Evolutionary conservation across 1,140 invertebrate genomes (phyloP), one percentile per base, ranked within the genome.

Genomic region (Campoletis sonorensis): DNA sequence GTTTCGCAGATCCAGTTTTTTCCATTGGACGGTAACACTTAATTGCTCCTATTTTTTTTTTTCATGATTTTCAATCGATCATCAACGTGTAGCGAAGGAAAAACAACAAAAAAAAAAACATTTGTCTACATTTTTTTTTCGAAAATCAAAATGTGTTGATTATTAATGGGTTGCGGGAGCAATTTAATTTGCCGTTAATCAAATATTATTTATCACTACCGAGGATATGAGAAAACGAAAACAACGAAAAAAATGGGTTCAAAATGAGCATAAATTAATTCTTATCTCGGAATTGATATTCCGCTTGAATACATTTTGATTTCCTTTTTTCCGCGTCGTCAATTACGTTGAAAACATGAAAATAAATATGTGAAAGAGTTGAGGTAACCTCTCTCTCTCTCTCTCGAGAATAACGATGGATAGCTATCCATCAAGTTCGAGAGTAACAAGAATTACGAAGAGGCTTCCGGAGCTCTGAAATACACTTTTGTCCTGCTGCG

Each of bases 401-500:
- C 67, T 70, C 27, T 70, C 16, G 61, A 64, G n/a, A 23, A 23
- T 30, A 70, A 70, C 27, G 27, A 37, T 30, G 10, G 67, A 70
- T 33, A 21, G 67, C 30, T 70, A 70, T 70, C 67, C 26, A 70
- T 70, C 67, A 70, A 70, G 30, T 70, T 70, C 67, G 67, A 33
- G 67, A 33, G 30, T 33, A 70, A 70, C 67, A 33, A 70, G 67
- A 70, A 89, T 87, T 78, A 84, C 85, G 86, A 82, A 51, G 85
- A 84, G 49, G 45, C 18, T 23, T 76, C 33, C 82, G 84, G 81
- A 77, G 82, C 82, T 77, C 82, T 84, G 84, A 83, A 82, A 85
- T 81, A 70, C 68, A 82, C 82, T 82, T 80, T 81, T 88, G 87
- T 86, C 83, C 84, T 85, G n/a, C n/a, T n/a, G n/a, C n/a, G 87